phyloP scores from a whole-genome alignment of 2,888 invertebrate genomes.

The Cybosia mesomella region DNA sequence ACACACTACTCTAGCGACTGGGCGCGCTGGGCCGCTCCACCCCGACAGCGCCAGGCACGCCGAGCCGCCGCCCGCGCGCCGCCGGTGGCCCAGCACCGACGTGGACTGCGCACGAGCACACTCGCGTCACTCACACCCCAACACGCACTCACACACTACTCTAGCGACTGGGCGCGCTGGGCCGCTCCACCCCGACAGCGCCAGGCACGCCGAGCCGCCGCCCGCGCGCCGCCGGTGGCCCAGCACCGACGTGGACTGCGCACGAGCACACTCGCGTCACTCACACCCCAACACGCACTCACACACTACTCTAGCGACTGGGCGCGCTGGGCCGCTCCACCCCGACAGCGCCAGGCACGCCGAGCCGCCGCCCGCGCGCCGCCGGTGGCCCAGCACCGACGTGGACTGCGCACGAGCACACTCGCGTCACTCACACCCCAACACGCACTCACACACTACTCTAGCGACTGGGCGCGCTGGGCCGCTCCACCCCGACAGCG shows the following conservation, averaged over 20 bases:
- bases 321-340: slow-evolving; percentile 86
- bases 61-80: slow-evolving; percentile 74
- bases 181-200: slow-evolving; percentile 85
- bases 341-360: slow-evolving; percentile 76
- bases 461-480: too few relatives aligned
- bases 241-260: slow-evolving; percentile 93
- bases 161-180: too few relatives aligned
- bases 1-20: too few relatives aligned
- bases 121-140: too few relatives aligned
- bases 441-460: too few relatives aligned
- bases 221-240: slow-evolving; percentile 88
- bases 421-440: too few relatives aligned
- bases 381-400: slow-evolving; percentile 94
- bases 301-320: too few relatives aligned
- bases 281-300: too few relatives aligned
- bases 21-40: slow-evolving; percentile 86
- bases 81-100: slow-evolving; percentile 94
- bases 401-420: slow-evolving; percentile 86
- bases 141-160: too few relatives aligned
- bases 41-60: slow-evolving; percentile 76
- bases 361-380: slow-evolving; percentile 74
- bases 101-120: slow-evolving; percentile 86
- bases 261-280: not conserved
- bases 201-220: slow-evolving; percentile 75
- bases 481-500: slow-evolving; percentile 85